Evolutionary conservation across 2,888 invertebrate species (phyloP).

Genomic region (Scaptomyza reducta): DNA sequence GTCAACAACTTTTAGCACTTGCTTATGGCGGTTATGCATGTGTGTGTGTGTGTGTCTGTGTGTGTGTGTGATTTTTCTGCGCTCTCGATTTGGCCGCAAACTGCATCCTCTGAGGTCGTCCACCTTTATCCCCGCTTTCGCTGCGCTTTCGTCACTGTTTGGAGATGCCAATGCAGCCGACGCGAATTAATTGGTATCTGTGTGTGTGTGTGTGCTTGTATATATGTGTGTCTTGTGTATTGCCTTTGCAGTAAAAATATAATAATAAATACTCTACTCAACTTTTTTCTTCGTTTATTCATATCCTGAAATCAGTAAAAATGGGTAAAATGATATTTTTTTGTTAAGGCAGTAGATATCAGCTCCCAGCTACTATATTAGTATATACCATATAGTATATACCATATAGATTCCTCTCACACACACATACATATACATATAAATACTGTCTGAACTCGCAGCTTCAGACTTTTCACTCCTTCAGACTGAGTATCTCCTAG

Average conservation of each 20-base stretch:
- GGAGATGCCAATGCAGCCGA: slow-evolving; percentile 35
- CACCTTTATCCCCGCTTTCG: slow-evolving; percentile 56
- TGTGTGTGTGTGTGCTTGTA: slow-evolving; percentile 1
- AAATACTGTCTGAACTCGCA: too few species aligned
- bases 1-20: not conserved
- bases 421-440: too few species aligned
- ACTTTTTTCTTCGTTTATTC: too few species aligned
- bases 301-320: not conserved
- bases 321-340: not conserved
- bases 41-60: not conserved
- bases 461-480: too few species aligned
- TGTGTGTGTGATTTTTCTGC: slow-evolving; percentile 16
- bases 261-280: slow-evolving; percentile 4
- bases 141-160: slow-evolving; percentile 60
- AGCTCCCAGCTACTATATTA: too few species aligned
- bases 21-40: not conserved
- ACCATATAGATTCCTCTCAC: too few species aligned
- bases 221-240: slow-evolving; percentile 9
- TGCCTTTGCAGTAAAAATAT: slow-evolving; percentile 13
- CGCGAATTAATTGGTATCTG: not conserved
- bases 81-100: slow-evolving; percentile 26
- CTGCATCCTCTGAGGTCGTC: slow-evolving; percentile 64
- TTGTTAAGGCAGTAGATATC: too few species aligned
- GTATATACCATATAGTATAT: too few species aligned
- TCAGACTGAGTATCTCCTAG: too few species aligned